Base-by-base conservation (phyloP, 2,888 invertebrate species). In the Oeneis ivallda region DNA sequence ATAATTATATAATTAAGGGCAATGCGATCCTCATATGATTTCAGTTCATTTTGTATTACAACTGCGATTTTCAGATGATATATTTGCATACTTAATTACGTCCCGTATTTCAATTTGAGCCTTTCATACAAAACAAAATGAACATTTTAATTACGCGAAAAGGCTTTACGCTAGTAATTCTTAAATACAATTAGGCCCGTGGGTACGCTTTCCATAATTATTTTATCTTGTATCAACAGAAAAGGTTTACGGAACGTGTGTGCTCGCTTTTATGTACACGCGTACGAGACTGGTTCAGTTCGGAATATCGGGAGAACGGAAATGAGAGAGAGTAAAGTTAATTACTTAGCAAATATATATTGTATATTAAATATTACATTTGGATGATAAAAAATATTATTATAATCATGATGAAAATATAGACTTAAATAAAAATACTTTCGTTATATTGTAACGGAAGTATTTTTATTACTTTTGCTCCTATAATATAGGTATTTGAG, bases 81-180 rank as follows among this genome's bases (percentile, higher is more conserved):
- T 47, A 59, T 64, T 64, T 64, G 59, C 64, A 64, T 64, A 59
- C 64, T 59, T 64, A 64, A 64, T 64, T 64, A 64, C 53, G 59
- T 64, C 43, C 58, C 64, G 58, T 64, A 53, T 59, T 64, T 58
- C 64, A 59, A 64, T 64, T 43, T 34, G 53, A 59, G 59, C 52
- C 64, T 57, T 59, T 59, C 64, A 53, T 59, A 59, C 50, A 56
- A 47, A 41, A 61, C 61, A 61, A 57, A 66, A 65, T 41, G 61
- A 41, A 62, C 62, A 62, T 65, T 65, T 57, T 56, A 56, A 62
- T 65, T 50, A 62, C 59, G 64, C 43, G 57, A 62, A 61, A 57
- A 50, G 53, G 59, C 53, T 64, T 64, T 45, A 56, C 45, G 64
- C 53, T 64, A 59, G 58, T 64, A 65, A 54, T 63, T 65, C 61